Conservation (phyloP, 2,888 invertebrate genomes). For the Tetrapedia diversipes region DNA sequence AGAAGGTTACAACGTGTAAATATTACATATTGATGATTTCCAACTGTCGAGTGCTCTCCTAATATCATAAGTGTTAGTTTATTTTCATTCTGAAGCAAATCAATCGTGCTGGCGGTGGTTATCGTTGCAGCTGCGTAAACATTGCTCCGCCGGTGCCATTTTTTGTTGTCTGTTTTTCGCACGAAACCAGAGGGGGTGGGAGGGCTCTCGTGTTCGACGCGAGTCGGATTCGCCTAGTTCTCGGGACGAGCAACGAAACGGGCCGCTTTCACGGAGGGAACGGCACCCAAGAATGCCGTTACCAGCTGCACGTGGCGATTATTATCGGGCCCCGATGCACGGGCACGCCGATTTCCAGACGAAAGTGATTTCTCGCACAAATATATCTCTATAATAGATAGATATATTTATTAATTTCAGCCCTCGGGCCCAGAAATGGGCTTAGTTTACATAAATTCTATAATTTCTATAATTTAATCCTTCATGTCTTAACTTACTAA, state of each 20-base stretch:
- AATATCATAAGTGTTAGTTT: no score
- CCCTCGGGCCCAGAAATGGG: no score
- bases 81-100: no score
- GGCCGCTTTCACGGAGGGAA: conserved; percentile 5
- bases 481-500: no score
- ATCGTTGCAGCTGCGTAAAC: conserved; percentile 43
- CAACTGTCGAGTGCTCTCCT: no score
- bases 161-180: conserved; percentile 7
- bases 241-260: not conserved
- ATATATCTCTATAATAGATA: no score
- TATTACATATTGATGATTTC: no score
- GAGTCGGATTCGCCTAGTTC: conserved; percentile 4
- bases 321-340: conserved; percentile 9
- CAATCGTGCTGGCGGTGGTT: no score
- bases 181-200: not conserved
- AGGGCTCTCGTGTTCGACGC: not conserved
- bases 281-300: conserved; percentile 14
- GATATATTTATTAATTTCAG: no score
- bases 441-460: no score
- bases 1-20: no score
- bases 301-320: conserved; percentile 8
- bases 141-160: conserved; percentile 1
- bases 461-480: no score
- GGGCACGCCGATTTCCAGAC: conserved; percentile 1
- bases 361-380: conserved; percentile 8